Evolutionary conservation across 2,888 invertebrate species (phyloP).

Genomic region (Eupithecia vulgata): DNA sequence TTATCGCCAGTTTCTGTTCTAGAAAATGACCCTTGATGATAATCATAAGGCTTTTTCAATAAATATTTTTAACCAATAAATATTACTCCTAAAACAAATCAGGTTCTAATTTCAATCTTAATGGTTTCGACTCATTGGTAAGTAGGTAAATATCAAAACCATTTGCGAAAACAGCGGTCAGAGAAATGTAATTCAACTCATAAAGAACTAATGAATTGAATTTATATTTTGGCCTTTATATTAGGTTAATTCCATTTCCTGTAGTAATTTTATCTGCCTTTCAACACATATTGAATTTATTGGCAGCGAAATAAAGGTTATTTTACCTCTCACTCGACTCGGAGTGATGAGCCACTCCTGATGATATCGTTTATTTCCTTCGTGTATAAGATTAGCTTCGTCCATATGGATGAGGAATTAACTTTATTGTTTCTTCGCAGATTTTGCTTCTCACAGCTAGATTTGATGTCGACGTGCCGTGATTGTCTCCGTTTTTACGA

Average conservation of each 20-base stretch:
- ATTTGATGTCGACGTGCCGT: conserved; percentile 21
- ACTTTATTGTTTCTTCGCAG: conserved; percentile 43
- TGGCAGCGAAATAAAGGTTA: conserved; percentile 2
- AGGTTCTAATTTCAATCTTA: background rate
- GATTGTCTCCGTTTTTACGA: conserved; percentile 5
- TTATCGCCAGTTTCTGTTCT: background rate
- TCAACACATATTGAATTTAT: background rate
- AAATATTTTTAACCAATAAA: background rate
- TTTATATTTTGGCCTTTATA: background rate
- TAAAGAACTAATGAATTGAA: too few species aligned
- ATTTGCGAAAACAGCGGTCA: background rate
- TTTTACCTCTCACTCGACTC: background rate
- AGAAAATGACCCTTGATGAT: background rate
- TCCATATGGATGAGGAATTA: conserved; percentile 47
- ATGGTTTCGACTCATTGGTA: background rate
- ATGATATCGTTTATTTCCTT: conserved; percentile 59
- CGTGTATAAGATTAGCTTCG: conserved; percentile 46
- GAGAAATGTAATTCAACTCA: background rate
- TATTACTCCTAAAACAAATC: background rate
- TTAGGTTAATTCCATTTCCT: background rate
- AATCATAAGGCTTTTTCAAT: background rate
- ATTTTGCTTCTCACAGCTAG: conserved; percentile 17
- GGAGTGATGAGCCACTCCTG: conserved; percentile 35
- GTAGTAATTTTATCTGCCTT: background rate
- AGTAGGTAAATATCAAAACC: background rate